Percentiles rank a stretch among this genome's conserved stretches.
Evolutionary conservation across 2,888 invertebrate genomes (phyloP).

Genomic region (Epinotia ramella): DNA sequence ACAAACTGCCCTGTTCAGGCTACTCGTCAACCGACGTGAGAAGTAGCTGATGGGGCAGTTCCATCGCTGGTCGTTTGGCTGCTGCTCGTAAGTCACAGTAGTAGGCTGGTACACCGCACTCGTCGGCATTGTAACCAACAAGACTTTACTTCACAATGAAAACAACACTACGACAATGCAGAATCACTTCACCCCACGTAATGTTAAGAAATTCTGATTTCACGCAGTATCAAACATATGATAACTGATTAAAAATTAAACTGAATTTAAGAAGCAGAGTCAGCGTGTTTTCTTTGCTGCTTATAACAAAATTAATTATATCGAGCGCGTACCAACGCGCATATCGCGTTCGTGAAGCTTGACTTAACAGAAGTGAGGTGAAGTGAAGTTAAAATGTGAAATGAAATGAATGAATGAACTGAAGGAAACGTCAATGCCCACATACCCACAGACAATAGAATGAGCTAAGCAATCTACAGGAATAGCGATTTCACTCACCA

Average conservation of each 20-base stretch:
- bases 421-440: too few species aligned
- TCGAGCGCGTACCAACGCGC: conserved; percentile 44
- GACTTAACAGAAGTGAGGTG: conserved; percentile 31
- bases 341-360: conserved; percentile 16
- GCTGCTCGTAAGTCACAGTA: conserved; percentile 90
- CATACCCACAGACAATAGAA: too few species aligned
- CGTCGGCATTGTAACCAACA: conserved; percentile 85
- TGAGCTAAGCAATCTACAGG: too few species aligned
- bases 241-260: conserved; percentile 18
- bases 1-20: conserved; percentile 76
- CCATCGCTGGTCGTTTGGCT: conserved; percentile 84
- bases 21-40: conserved; percentile 81
- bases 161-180: conserved; percentile 44
- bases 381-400: too few species aligned
- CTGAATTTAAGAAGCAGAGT: neutral
- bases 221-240: conserved; percentile 10
- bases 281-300: conserved; percentile 22
- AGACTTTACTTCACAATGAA: conserved; percentile 47
- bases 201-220: conserved; percentile 14
- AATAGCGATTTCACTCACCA: too few species aligned
- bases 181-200: conserved; percentile 38
- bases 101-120: conserved; percentile 92
- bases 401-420: too few species aligned
- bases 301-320: conserved; percentile 28
- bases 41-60: conserved; percentile 84